phyloP scores from a whole-genome alignment of 1,140 invertebrate genomes.

The Trialeurodes vaporariorum region DNA sequence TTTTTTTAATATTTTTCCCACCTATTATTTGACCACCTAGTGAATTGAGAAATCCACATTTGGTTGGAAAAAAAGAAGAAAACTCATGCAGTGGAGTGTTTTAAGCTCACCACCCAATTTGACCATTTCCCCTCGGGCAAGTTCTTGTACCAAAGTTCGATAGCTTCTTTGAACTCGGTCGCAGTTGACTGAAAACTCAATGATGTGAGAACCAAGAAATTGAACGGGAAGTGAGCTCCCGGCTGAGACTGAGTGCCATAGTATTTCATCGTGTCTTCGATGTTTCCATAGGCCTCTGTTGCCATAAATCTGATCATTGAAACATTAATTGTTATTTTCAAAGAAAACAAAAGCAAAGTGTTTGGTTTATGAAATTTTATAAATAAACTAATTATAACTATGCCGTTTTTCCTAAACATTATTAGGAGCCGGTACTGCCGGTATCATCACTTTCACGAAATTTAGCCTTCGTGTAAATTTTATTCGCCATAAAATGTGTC shows the following conservation, averaged over 20 bases:
- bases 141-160: slow-evolving; percentile 42
- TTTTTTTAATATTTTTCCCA: no score
- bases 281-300: slow-evolving; percentile 32
- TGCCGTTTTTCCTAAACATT: no score
- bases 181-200: slow-evolving; percentile 34
- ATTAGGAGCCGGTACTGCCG: not conserved
- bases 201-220: slow-evolving; percentile 44
- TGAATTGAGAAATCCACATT: not conserved
- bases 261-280: slow-evolving; percentile 31
- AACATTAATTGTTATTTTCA: not conserved
- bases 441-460: not conserved
- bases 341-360: not conserved
- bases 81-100: no score
- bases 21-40: not conserved
- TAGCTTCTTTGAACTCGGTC: slow-evolving; percentile 36
- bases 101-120: slow-evolving; percentile 42
- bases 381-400: no score
- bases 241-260: slow-evolving; percentile 31
- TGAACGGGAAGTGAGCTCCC: slow-evolving; percentile 38
- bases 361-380: no score
- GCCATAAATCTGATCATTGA: slow-evolving; percentile 32
- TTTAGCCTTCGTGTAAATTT: not conserved
- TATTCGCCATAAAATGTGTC: no score
- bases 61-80: not conserved
- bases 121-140: slow-evolving; percentile 37